Evolutionary conservation across 2,888 invertebrate species (phyloP), one percentile per base, ranked within the genome.

Genomic region (Linyphia triangularis): DNA sequence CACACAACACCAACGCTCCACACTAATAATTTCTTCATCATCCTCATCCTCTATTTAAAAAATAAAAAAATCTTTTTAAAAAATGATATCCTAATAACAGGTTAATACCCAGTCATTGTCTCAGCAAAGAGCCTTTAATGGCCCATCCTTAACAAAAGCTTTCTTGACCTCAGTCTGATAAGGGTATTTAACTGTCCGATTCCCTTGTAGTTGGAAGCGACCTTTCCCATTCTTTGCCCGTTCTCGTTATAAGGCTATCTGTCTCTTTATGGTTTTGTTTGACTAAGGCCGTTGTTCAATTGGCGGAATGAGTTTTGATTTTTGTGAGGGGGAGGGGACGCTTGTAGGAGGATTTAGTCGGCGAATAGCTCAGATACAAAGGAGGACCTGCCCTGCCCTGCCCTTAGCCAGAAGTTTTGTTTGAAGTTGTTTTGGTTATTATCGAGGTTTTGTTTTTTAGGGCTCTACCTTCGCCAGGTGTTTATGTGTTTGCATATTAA

Each of bases 161-260:
- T 16, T n/a, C 13, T n/a, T 51, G 51, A 51, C 51, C 51, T 51
- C 16, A n/a, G 16, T 9, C n/a, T 51, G n/a, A 40, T 40, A 51
- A 51, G 51, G 51, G 51, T 51, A 51, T 51, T 51, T 16, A 51
- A 51, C n/a, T 5, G 51, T 51, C 16, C 13, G n/a, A n/a, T 51
- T 51, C 16, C n/a, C 16, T 51, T 51, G 51, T 51, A 51, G 51
- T n/a, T 51, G 51, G 51, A 51, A n/a, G 51, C n/a, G n/a, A 51
- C 51, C 28, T 57, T 33, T 73, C 24, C 33, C n/a, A 37, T 26
- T 26, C 40, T 61, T 40, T 83, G 22, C 63, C 33, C 43, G 63
- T 40, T 83, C 72, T 82, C 30, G 83, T 83, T 83, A 83, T 43
- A 83, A 63, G 73, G 65, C 83, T 65, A 83, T 73, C 65, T 72